These are phyloP conservation scores for Cephus sareptanus DNA, from an alignment of 2,888 invertebrate species.

Conservation along the genomic window DNA sequence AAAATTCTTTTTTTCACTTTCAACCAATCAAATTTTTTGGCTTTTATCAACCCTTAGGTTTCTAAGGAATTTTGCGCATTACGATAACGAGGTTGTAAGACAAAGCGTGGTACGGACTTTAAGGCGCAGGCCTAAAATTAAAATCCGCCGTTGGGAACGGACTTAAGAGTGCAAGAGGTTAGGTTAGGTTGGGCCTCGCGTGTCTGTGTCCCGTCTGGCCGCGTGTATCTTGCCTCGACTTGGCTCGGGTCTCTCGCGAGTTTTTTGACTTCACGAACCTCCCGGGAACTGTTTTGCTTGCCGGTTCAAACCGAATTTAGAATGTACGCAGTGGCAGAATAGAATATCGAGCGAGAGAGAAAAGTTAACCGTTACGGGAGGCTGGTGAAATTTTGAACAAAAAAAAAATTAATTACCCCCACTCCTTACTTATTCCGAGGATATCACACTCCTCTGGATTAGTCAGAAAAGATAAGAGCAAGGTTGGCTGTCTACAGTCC, in stretches of 20 bases:
- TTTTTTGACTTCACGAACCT: conserved; percentile 38
- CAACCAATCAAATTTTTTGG: no score
- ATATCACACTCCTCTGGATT: conserved; percentile 28
- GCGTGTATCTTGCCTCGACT: conserved; percentile 35
- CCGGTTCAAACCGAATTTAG: conserved; percentile 43
- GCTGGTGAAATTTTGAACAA: no score
- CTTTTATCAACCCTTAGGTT: no score
- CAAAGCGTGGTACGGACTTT: no score
- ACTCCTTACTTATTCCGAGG: no score
- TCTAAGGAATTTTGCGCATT: no score
- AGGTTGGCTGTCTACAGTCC: background rate
- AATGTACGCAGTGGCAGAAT: conserved; percentile 20
- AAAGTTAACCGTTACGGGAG: no score
- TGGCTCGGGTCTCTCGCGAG: conserved; percentile 31
- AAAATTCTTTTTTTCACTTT: no score
- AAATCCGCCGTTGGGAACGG: conserved; percentile 24
- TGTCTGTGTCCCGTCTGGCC: conserved; percentile 41
- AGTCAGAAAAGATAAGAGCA: conserved; percentile 20
- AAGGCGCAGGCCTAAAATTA: conserved; percentile 25
- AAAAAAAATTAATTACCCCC: no score
- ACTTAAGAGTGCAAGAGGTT: conserved; percentile 30
- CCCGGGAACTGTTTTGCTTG: conserved; percentile 37
- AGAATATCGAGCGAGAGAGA: no score
- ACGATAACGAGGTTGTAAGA: no score
- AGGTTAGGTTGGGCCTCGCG: conserved; percentile 29